A percentile compares a stretch with the other conserved stretches of the same genome.
phyloP scores from a whole-genome alignment of 2,797 vertebrate genomes.

The Takifugu rubripes region DNA sequence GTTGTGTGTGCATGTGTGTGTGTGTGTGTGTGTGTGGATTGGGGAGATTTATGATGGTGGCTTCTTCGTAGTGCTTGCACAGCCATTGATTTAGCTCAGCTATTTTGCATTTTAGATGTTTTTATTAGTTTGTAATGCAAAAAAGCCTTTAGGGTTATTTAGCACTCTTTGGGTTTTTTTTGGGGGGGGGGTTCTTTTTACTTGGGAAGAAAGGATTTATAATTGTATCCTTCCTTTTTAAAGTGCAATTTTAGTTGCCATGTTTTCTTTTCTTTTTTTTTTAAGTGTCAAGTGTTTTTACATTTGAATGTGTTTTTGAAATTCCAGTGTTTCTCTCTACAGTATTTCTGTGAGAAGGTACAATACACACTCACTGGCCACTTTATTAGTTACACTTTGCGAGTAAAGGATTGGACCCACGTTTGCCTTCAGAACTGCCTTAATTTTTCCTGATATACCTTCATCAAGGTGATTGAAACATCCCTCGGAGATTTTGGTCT shows the following conservation, averaged over 20 bases:
- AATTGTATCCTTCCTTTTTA: not conserved
- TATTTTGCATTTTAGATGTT: slow-evolving; percentile 24
- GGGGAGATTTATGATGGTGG: slow-evolving; percentile 21
- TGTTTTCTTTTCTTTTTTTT: too few species aligned
- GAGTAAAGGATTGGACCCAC: too few species aligned
- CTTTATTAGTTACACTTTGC: too few species aligned
- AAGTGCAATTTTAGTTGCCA: not conserved
- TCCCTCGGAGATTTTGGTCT: too few species aligned
- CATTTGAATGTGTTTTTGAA: slow-evolving; percentile 1
- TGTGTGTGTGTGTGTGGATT: slow-evolving; percentile 18
- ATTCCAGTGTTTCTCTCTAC: not conserved
- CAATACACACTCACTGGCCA: not conserved
- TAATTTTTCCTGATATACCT: too few species aligned
- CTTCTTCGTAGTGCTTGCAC: slow-evolving; percentile 37
- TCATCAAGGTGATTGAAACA: too few species aligned
- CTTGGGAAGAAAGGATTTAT: not conserved
- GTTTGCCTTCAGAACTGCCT: too few species aligned
- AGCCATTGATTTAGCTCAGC: not conserved
- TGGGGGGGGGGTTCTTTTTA: not conserved
- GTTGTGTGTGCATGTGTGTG: slow-evolving; percentile 24
- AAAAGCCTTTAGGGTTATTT: slow-evolving; percentile 3
- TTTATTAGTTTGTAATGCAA: slow-evolving; percentile 12
- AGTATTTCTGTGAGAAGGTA: slow-evolving; percentile 1
- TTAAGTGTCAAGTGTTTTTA: too few species aligned
- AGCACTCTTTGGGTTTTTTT: not conserved